phyloP scores from a whole-genome alignment of 2,888 invertebrate genomes.

The Frankliniella intonsa region DNA sequence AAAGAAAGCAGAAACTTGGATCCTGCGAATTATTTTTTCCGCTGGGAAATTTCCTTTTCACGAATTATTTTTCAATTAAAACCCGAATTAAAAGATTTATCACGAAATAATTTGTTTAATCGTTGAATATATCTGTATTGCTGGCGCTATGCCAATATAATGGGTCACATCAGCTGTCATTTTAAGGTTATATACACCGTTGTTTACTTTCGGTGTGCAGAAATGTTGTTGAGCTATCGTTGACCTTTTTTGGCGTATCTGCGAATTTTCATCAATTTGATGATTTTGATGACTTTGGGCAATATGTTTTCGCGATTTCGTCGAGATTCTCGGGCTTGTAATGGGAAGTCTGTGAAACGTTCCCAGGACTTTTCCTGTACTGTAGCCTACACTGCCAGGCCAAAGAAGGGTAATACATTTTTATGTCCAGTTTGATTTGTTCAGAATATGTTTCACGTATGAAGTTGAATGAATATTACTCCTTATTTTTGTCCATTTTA shows the following conservation, averaged over 20 bases:
- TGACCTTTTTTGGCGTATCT: background rate
- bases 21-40: too few species aligned
- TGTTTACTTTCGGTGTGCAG: background rate
- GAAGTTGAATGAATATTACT: background rate
- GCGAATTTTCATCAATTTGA: too few species aligned
- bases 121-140: too few species aligned
- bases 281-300: background rate
- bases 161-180: constrained; percentile 45
- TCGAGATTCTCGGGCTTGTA: background rate
- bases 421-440: background rate
- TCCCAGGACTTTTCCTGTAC: background rate
- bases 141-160: too few species aligned
- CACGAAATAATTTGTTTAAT: too few species aligned
- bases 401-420: background rate
- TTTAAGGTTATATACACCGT: background rate
- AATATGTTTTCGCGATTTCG: constrained; percentile 22
- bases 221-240: background rate
- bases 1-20: too few species aligned
- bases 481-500: background rate
- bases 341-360: background rate
- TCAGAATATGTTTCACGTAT: background rate
- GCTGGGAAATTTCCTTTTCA: too few species aligned
- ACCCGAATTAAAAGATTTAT: too few species aligned
- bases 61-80: too few species aligned
- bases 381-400: background rate